These are phyloP conservation scores for Rhinolophus sinicus DNA, from an alignment of 2,113 vertebrate genomes.

Conservation along the genomic window DNA sequence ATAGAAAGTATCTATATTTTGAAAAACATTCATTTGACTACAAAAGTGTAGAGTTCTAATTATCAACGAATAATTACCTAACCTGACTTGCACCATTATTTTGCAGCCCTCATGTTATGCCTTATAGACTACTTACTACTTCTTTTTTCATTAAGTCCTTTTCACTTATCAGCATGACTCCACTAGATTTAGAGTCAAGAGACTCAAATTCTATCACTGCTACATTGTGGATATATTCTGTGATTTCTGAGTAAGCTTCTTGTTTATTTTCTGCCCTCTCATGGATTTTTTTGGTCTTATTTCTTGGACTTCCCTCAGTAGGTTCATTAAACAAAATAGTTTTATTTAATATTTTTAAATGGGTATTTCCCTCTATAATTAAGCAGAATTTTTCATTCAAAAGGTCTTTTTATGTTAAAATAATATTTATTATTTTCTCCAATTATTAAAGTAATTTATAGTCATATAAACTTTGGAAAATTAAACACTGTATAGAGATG, in stretches of 20 bases:
- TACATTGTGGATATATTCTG: background rate
- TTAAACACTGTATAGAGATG: background rate
- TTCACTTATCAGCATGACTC: conserved; percentile 1
- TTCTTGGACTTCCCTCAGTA: background rate
- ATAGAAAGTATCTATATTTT: background rate
- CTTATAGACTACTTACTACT: background rate
- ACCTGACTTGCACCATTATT: background rate
- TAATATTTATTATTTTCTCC: background rate
- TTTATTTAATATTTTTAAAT: background rate
- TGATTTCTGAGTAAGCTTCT: conserved; percentile 2
- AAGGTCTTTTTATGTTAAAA: background rate
- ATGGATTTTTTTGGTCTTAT: background rate
- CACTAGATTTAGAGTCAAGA: background rate
- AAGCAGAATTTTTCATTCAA: background rate
- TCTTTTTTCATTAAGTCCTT: conserved; percentile 1
- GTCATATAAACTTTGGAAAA: background rate
- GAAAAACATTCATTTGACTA: background rate
- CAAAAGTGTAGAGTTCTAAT: background rate
- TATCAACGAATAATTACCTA: background rate
- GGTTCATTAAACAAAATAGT: background rate
- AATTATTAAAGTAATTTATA: background rate
- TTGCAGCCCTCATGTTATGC: background rate
- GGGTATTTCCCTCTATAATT: background rate
- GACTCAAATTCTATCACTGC: background rate
- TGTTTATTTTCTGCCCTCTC: background rate